Conservation (phyloP, 2,888 invertebrate species). For the Cephus rjabovi region DNA sequence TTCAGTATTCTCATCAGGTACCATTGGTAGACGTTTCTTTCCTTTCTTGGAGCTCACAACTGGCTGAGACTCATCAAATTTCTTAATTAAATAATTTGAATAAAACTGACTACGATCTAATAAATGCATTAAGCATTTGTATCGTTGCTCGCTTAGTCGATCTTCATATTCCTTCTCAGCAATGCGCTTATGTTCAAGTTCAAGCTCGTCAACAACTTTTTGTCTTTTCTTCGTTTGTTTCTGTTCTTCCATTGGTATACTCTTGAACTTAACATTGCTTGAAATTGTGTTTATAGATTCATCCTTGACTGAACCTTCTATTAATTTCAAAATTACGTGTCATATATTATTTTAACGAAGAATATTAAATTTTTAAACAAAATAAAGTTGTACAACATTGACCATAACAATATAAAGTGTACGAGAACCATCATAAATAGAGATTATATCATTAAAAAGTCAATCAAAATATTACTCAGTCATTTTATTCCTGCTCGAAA, state of each 20-base stretch:
- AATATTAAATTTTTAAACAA: background rate
- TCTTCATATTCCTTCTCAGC: constrained; percentile 36
- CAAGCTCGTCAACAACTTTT: background rate
- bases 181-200: background rate
- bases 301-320: background rate
- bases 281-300: background rate
- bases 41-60: background rate
- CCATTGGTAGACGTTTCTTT: background rate
- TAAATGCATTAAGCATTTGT: constrained; percentile 57
- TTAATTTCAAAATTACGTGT: background rate
- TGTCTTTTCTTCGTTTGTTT: constrained; percentile 12
- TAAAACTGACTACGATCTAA: constrained; percentile 53
- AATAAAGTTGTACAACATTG: background rate
- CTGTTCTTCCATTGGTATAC: background rate
- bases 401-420: no score
- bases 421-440: background rate
- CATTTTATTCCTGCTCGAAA: no score
- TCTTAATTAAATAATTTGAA: constrained; percentile 42
- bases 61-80: constrained; percentile 28
- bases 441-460: background rate
- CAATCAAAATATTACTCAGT: background rate
- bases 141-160: constrained; percentile 46
- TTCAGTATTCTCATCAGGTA: constrained; percentile 17
- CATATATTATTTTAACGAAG: background rate
- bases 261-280: constrained; percentile 2